Base-by-base conservation (phyloP, 2,113 vertebrate genomes). In the Mustela nigripes region DNA sequence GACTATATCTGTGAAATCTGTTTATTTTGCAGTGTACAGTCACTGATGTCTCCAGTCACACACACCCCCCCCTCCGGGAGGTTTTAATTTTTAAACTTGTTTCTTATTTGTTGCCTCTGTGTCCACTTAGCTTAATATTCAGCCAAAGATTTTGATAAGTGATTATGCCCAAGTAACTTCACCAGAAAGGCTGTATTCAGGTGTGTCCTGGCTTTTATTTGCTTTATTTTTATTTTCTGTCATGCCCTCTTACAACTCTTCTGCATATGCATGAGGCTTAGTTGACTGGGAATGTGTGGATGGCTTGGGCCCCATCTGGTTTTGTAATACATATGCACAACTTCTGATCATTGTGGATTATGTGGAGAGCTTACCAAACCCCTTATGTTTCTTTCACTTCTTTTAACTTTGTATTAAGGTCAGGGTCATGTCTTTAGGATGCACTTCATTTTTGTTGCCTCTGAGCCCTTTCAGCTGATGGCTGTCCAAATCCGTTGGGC, bases 41-140 rank as follows among this genome's bases (percentile, higher is more conserved):
- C 79, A 26, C 79, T 85, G 73, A 58, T 94, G 21, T 45, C 15
- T 81, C n/a, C 28, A 4, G 1, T 89, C 24, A 81, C 65, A 16
- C 2, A 39, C 39, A 39, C 11, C 1, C 15, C 76, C 4, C 76
- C 4, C 21, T 21, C 8, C 21, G 12, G 2, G 14, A 65, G 63
- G 4, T 78, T 89, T 97, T 92, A 31, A 89, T 78, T 69, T 82
- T 91, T 19, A 92, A 85, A 39, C 48, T 85, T 78, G 15, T 78
- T 92, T 84, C 31, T 48, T 82, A 42, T n/a, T 82, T 88, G 42
- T 78, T 63, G 14, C 33, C 36, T 90, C 6, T 96, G 22, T 85
- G 36, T 94, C 42, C 82, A 36, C 21, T 24, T 65, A 58, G 24
- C 33, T 91, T 88, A 36, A 4, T 93, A 31, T 50, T 95, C 71